Percentiles rank a stretch among this genome's conserved stretches.
Evolutionary conservation across 2,888 invertebrate species (phyloP).

Genomic region (Dynastes grantii): DNA sequence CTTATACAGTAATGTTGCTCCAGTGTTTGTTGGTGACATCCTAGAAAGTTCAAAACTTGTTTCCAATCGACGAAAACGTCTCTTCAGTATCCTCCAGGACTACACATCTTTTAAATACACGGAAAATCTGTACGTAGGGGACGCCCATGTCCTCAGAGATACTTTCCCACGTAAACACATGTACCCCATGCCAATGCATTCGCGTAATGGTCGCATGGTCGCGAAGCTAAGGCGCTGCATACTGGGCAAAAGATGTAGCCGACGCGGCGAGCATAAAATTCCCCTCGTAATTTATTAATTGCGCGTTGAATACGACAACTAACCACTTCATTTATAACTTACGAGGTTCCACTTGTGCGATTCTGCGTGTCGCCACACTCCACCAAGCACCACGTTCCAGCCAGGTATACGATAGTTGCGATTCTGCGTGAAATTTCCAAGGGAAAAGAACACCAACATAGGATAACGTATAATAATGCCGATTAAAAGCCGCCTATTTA

Average conservation of each 20-base stretch:
- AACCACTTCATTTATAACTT: slow-evolving; percentile 26
- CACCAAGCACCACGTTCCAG: not conserved
- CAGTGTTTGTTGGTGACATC: too few relatives aligned
- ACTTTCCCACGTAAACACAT: not conserved
- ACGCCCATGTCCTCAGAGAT: not conserved
- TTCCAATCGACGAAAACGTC: too few relatives aligned
- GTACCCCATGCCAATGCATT: not conserved
- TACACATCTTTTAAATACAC: too few relatives aligned
- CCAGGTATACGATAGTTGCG: not conserved
- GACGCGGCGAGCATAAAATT: slow-evolving; percentile 11
- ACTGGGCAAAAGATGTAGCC: slow-evolving; percentile 23
- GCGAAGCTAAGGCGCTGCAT: slow-evolving; percentile 16
- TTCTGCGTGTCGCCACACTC: not conserved
- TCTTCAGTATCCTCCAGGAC: too few relatives aligned
- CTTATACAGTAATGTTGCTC: too few relatives aligned
- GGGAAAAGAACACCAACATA: not conserved
- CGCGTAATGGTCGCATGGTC: not conserved
- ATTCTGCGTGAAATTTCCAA: not conserved
- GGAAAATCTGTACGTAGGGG: too few relatives aligned
- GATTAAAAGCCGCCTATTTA: slow-evolving; percentile 1
- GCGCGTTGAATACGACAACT: slow-evolving; percentile 29
- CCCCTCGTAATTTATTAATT: slow-evolving; percentile 36
- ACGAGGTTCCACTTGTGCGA: slow-evolving; percentile 6
- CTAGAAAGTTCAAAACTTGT: too few relatives aligned
- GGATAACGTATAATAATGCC: not conserved